Base-by-base conservation (phyloP, 2,113 vertebrate genomes). In the Alouatta palliata region DNA sequence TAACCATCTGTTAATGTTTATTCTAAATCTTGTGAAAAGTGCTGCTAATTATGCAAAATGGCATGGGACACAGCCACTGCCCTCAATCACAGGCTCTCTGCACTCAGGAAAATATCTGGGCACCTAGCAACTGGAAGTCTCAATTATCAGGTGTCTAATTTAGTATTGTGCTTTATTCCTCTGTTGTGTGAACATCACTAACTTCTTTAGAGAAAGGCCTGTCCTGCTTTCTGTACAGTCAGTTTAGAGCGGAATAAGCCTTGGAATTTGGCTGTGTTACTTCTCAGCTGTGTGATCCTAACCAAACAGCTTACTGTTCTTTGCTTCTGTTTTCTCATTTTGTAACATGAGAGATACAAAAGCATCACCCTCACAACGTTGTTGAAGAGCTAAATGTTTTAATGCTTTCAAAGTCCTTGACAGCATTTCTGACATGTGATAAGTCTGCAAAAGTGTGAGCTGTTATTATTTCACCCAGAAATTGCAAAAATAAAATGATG, bases 381-480 rank as follows among this genome's bases (percentile, higher is more conserved):
- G 16, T 71, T 61, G 23, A 43, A 90, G 23, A 0, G 17, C 35
- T 71, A 66, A 70, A 37, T 6, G 27, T 71, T 85, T 56, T 35
- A 61, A 54, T 70, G 23, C 8, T n/a, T 40, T 1, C 6, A 81
- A 56, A 77, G 8, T 37, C 64, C 68, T 30, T 87, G 12, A 35
- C 35, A 92, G 43, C 40, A 1, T 49, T 43, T 61, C 88, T 81
- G 76, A 43, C 19, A 56, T 23, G 2, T 6, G 20, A 1, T n/a
- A 81, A 75, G 32, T 3, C 13, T 47, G 1, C 32, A 64, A 9
- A 79, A 16, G 4, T 13, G 16, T 43, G 47, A 37, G 14, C 30
- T 75, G 6, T 61, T 91, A 76, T 56, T 61, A 73, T 45, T 97
- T 86, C 11, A 71, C 10, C 35, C 10, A 87, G 8, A 16, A 96